phyloP scores from a whole-genome alignment of 1,140 invertebrate genomes.

The Scylla paramamosain region DNA sequence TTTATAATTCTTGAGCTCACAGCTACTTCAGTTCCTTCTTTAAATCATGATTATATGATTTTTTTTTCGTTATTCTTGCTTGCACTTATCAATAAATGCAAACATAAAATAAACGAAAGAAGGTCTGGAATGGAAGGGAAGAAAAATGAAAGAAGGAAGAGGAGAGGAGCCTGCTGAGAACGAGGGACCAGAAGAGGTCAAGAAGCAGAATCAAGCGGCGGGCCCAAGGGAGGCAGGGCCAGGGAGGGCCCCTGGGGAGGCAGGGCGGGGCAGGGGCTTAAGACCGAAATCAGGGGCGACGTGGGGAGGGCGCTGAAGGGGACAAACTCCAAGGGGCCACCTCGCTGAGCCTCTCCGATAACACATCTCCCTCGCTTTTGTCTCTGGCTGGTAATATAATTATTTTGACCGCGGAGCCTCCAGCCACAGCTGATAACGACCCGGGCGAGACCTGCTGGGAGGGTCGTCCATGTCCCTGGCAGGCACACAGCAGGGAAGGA shows the following conservation, averaged over 20 bases:
- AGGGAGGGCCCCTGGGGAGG: too few species aligned
- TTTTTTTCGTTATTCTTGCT: neutral
- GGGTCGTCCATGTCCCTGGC: neutral
- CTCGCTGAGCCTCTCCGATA: neutral
- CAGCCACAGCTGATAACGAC: conserved; percentile 33
- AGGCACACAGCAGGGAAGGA: neutral
- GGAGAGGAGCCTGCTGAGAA: neutral
- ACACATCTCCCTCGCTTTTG: conserved; percentile 35
- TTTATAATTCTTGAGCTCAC: neutral
- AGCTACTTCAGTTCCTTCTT: neutral
- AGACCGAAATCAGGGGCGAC: neutral
- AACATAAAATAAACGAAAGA: neutral
- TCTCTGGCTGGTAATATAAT: conserved; percentile 44
- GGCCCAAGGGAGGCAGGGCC: neutral
- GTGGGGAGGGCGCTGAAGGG: neutral
- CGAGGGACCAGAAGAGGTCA: neutral
- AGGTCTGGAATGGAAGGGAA: neutral
- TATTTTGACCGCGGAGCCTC: conserved; percentile 49
- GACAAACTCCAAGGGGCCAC: neutral
- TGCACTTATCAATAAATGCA: neutral
- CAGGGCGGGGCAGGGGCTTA: neutral
- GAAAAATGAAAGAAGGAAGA: neutral
- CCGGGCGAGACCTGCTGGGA: neutral
- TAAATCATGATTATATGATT: neutral
- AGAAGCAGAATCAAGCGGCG: neutral